Evolutionary conservation across 2,888 invertebrate genomes (phyloP).

Genomic region (Heliconius erato): DNA sequence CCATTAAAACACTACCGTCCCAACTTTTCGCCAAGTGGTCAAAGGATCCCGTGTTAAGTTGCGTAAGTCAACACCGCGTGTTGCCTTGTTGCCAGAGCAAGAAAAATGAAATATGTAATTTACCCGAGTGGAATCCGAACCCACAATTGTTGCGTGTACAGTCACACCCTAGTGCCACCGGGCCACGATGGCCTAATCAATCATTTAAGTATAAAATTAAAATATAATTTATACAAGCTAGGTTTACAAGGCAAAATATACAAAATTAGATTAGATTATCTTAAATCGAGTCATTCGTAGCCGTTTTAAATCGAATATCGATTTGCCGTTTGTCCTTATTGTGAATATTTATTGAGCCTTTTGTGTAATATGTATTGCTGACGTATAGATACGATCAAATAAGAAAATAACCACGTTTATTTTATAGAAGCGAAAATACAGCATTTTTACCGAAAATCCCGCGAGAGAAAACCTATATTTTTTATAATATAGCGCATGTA

Average conservation of each 20-base stretch:
- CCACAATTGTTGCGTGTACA: neutral
- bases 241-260: neutral
- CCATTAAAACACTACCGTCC: no score
- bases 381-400: neutral
- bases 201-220: neutral
- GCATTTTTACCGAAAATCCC: neutral
- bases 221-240: neutral
- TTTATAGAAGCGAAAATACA: neutral
- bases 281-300: neutral
- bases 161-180: no score
- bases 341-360: neutral
- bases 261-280: neutral
- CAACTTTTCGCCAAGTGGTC: no score
- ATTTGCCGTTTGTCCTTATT: slow-evolving; percentile 14
- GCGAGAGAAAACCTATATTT: neutral
- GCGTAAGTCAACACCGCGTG: neutral
- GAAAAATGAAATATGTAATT: neutral
- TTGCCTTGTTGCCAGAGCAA: neutral
- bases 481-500: neutral
- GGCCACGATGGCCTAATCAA: neutral
- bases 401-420: neutral
- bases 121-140: neutral
- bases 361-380: neutral
- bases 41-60: neutral
- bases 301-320: slow-evolving; percentile 24